Evolutionary conservation across 2,888 invertebrate genomes (phyloP), one percentile per base, ranked within the genome.

Genomic region (Caenorhabditis sp.): DNA sequence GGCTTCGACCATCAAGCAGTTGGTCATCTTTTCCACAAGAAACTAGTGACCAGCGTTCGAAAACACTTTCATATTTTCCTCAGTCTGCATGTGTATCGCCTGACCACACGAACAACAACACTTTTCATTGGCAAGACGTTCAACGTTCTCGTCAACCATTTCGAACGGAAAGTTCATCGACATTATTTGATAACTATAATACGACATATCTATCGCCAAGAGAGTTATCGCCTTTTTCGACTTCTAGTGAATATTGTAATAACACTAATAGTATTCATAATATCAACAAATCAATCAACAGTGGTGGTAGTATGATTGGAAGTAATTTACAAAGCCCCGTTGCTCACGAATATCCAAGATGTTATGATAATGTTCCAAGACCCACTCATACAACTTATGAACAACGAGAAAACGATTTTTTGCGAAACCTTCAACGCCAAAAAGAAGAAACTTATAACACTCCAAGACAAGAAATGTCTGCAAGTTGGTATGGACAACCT

Each of bases 371-470:
- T 69, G 68, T 71, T 17, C 67, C 67, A 12, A 43, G 66, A 23
- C 66, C 74, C 0, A 58, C 64, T 10, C 49, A 21, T 14, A 10
- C 0, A 58, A 67, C 14, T n/a, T 43, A 10, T 54, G 61, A 6
- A 31, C 68, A 67, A 31, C 23, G 59, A 10, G 73, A 67, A 24
- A 64, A 62, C n/a, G 77, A 73, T 31, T 79, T 79, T 58, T 59
- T 79, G 64, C 59, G 66, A 59, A 79, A 79, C 36, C 49, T 79
- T 31, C 75, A 77, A 36, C 66, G 66, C n/a, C 79, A 79, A 37
- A 77, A 76, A 57, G 64, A 64, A 1, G 77, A 77, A 57, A 69
- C 31, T 4, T 17, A n/a, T 43, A 17, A 3, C 14, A 43, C 43
- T 17, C 43, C 43, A 3, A n/a, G 27, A 5, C 63, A 14, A 50